Percentiles rank a stretch among this genome's conserved stretches.
Conservation (phyloP, 1,140 invertebrate species). For the Megalopta genalis region DNA sequence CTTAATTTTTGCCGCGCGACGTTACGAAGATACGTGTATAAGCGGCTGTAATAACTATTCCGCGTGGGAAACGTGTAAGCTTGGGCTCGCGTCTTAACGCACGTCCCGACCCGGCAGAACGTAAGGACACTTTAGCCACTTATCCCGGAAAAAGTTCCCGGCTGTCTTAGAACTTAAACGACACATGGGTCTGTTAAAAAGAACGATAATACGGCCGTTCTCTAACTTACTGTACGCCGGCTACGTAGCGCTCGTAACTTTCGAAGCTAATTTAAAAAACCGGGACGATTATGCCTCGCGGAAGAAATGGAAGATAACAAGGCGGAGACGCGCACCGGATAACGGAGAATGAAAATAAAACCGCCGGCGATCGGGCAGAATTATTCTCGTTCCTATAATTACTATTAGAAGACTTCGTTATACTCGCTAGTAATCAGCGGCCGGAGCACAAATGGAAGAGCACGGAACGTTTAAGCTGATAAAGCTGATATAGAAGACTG, state of each 20-base stretch:
- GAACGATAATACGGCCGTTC: not conserved
- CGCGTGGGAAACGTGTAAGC: not conserved
- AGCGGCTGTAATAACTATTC: not conserved
- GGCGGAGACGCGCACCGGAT: too few relatives aligned
- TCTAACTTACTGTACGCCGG: not conserved
- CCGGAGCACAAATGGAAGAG: not conserved
- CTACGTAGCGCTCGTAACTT: not conserved
- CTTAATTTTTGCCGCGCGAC: too few relatives aligned
- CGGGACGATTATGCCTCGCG: not conserved
- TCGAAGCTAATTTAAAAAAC: not conserved
- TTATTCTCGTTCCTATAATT: not conserved
- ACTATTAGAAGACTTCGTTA: not conserved
- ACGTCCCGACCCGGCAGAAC: not conserved
- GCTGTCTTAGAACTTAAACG: not conserved
- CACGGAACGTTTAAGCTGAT: not conserved
- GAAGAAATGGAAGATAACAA: not conserved
- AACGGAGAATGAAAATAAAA: not conserved
- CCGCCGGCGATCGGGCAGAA: not conserved
- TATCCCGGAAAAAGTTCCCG: not conserved
- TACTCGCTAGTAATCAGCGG: not conserved
- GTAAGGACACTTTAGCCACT: not conserved
- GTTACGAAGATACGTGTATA: too few relatives aligned
- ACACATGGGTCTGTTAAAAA: not conserved
- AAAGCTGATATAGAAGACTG: too few relatives aligned
- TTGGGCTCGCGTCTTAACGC: not conserved